Evolutionary conservation across 2,113 vertebrate species (phyloP), one percentile per base, ranked within the genome.

Genomic region (Sander vitreus): DNA sequence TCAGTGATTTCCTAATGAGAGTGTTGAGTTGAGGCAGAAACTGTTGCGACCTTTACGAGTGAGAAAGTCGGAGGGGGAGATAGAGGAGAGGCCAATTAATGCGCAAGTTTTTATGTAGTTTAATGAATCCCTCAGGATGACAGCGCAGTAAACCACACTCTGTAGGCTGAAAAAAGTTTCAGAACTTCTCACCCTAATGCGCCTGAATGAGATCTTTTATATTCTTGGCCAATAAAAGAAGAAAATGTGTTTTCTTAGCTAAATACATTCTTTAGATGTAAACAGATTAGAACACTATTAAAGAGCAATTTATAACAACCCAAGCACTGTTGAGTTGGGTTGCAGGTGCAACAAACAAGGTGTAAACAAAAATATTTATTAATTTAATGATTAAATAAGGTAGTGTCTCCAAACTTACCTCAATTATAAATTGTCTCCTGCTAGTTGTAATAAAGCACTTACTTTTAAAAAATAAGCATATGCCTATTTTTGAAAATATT

Each of bases 11-110:
- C 45, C 73, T 86, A 82, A 87, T 79, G 63, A 80, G 48, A 18
- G 25, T 58, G 62, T 43, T 73, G 73, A 81, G 69, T 3, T 0
- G 72, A 80, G 68, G 63, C 55, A 55, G 78, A 79, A 71, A 76
- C 65, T 69, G 71, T 55, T 64, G 33, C 65, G 84, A 84, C 88
- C 78, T 79, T 84, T 86, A 59, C 43, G 25, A 79, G 60, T 47
- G 55, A 36, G 63, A 60, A 73, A 89, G 70, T 39, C 23, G 30
- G 59, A 76, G 75, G 16, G 53, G 65, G 57, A 59, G 78, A 55
- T 50, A 57, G 36, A 71, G 39, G 48, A 75, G 60, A 73, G 72
- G 45, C 36, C 66, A 82, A 66, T 80, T 84, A 85, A 77, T 74
- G 63, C 36, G 13, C 1, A 77, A 27, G 27, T 79, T 81, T 76